Evolutionary conservation across 2,113 vertebrate species (phyloP).

Genomic region (Carassius auratus): DNA sequence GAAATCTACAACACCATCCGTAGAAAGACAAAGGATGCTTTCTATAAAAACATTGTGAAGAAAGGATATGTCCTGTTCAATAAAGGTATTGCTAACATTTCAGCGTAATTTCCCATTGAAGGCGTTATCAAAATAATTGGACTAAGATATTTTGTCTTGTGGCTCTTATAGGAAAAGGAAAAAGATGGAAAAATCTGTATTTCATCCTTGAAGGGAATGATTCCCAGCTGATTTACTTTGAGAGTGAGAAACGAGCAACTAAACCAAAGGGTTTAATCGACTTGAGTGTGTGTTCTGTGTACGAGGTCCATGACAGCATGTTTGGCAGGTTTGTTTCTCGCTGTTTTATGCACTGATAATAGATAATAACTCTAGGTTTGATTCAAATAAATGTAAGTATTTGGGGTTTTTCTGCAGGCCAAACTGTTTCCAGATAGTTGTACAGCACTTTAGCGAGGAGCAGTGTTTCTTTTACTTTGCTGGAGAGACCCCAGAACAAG

Average conservation of each 20-base stretch:
- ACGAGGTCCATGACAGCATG: slow-evolving; percentile 96
- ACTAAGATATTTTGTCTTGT: not conserved
- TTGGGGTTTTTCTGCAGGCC: slow-evolving; percentile 77
- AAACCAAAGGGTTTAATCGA: slow-evolving; percentile 99
- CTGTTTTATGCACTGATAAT: not conserved
- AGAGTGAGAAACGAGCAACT: slow-evolving; percentile 98
- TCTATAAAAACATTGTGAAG: slow-evolving; percentile 99
- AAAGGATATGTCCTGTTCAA: slow-evolving; percentile 93
- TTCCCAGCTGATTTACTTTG: slow-evolving; percentile 99
- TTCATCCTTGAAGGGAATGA: slow-evolving; percentile 98
- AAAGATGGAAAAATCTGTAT: slow-evolving; percentile 97
- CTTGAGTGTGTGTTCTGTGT: slow-evolving; percentile 96
- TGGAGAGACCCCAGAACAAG: slow-evolving; percentile 91
- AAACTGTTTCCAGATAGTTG: slow-evolving; percentile 99
- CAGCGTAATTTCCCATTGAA: not conserved
- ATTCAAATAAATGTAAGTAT: not conserved
- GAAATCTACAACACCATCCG: slow-evolving; percentile 99
- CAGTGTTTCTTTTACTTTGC: slow-evolving; percentile 99
- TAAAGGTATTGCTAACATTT: slow-evolving; percentile 70
- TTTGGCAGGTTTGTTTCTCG: slow-evolving; percentile 87
- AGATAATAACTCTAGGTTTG: not conserved
- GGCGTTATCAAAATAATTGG: not conserved
- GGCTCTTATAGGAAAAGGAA: slow-evolving; percentile 88
- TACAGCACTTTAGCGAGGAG: slow-evolving; percentile 99
- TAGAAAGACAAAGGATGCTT: slow-evolving; percentile 95